Conservation (phyloP, 2,888 invertebrate species). For the Nesidiocoris tenuis region DNA sequence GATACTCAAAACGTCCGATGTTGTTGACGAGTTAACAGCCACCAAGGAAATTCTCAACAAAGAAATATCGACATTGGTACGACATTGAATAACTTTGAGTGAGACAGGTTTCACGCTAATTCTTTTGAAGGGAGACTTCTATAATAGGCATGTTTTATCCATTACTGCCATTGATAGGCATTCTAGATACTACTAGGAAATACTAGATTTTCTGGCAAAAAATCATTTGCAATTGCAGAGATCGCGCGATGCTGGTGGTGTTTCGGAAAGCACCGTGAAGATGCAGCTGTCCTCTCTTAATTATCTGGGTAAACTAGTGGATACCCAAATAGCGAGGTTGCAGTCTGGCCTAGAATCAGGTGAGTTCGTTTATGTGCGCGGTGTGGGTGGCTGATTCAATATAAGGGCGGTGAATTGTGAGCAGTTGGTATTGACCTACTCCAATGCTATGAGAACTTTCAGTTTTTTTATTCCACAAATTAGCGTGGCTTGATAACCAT, state of each 20-base stretch:
- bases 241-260: slow-evolving; percentile 82
- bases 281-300: slow-evolving; percentile 82
- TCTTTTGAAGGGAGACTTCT: not conserved
- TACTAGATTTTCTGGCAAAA: not conserved
- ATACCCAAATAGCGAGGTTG: slow-evolving; percentile 59
- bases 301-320: slow-evolving; percentile 76
- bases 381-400: too few relatives aligned
- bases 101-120: not conserved
- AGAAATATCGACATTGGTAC: slow-evolving; percentile 74
- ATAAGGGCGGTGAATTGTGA: too few relatives aligned
- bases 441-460: too few relatives aligned
- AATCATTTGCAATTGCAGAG: too few relatives aligned
- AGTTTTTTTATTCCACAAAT: too few relatives aligned
- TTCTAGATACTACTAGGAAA: too few relatives aligned
- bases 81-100: too few relatives aligned
- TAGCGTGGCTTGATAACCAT: too few relatives aligned
- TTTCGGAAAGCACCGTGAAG: slow-evolving; percentile 77
- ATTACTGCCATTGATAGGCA: too few relatives aligned
- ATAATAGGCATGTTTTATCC: not conserved
- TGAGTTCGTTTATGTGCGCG: too few relatives aligned
- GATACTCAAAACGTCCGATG: slow-evolving; percentile 75
- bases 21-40: slow-evolving; percentile 78
- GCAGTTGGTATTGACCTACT: too few relatives aligned
- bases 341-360: slow-evolving; percentile 43
- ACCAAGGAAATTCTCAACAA: slow-evolving; percentile 75